These are phyloP conservation scores for Pantherophis alleghaniensis DNA, from an alignment of 2,797 vertebrate genomes.

Conservation along the genomic window DNA sequence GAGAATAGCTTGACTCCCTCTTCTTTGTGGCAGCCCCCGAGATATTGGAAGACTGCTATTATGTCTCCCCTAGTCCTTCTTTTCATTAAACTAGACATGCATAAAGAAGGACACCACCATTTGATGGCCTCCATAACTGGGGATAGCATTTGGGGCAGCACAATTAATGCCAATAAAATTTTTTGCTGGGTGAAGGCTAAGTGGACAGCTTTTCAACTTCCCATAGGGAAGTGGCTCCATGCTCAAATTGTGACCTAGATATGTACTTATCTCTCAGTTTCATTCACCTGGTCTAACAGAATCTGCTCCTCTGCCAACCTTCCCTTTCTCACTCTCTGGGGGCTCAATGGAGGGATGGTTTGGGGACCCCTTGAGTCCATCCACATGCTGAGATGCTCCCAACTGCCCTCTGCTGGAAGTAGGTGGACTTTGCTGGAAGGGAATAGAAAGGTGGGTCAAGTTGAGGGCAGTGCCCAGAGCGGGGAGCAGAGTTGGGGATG, in stretches of 20 bases:
- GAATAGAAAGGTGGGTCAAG: neutral
- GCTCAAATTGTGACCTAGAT: neutral
- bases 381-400: neutral
- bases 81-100: too few relatives aligned
- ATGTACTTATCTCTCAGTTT: neutral
- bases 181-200: neutral
- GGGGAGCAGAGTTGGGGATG: neutral
- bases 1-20: too few relatives aligned
- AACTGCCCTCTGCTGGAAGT: neutral
- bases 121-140: neutral
- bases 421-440: neutral
- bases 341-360: neutral
- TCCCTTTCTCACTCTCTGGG: constrained; percentile 45
- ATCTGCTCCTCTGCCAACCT: neutral
- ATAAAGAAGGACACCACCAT: neutral
- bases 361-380: neutral
- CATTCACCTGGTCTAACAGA: neutral
- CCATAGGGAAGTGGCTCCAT: too few relatives aligned
- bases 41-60: too few relatives aligned
- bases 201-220: neutral
- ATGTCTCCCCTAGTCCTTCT: too few relatives aligned
- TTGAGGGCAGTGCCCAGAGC: neutral
- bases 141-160: neutral
- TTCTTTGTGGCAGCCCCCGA: too few relatives aligned
- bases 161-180: neutral